These are phyloP conservation scores for Desmophyllum pertusum DNA, from an alignment of 92 coral and sea anemone species.

Conservation along the genomic window DNA sequence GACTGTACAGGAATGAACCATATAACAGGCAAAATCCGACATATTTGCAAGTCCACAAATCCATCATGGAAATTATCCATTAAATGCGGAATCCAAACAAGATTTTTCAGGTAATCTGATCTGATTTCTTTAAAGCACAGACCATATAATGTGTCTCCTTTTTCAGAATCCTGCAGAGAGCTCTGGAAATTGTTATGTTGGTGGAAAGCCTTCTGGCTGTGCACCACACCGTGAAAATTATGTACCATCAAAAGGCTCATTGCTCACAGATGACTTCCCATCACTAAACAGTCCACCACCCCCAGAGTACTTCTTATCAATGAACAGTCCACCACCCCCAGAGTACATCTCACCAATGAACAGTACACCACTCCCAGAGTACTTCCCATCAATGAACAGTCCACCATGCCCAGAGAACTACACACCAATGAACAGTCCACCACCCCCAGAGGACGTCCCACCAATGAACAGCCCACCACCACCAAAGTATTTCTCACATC, in stretches of 20 bases:
- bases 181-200: not conserved
- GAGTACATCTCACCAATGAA: not conserved
- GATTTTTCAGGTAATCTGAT: not conserved
- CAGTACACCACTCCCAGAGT: not conserved
- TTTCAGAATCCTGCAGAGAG: slow-evolving; percentile 12
- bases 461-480: not conserved
- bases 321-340: not conserved
- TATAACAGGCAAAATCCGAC: too few species aligned
- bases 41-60: too few species aligned
- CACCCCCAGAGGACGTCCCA: not conserved
- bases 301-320: not conserved
- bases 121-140: not conserved
- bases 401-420: not conserved
- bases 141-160: not conserved
- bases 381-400: not conserved
- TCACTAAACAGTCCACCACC: not conserved
- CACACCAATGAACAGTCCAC: not conserved
- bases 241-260: not conserved
- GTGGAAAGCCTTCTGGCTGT: not conserved
- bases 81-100: too few species aligned
- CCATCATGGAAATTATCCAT: too few species aligned
- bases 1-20: too few species aligned
- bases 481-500: slow-evolving; percentile 41
- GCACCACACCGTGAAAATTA: not conserved
- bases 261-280: not conserved